Conservation (phyloP, 2,888 invertebrate species). For the Polydrusus tereticollis region DNA sequence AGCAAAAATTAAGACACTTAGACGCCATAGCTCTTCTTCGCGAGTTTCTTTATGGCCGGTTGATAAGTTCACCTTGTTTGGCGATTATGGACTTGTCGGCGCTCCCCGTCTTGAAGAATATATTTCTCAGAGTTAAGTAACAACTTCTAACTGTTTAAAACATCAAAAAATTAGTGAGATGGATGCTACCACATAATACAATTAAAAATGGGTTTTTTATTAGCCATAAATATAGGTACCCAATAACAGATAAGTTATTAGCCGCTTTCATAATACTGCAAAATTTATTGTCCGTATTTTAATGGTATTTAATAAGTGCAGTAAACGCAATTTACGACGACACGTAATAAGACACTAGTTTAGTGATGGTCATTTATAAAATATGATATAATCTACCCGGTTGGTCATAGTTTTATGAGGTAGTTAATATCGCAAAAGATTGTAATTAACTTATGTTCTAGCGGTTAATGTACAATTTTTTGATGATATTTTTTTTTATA, state of each 20-base stretch:
- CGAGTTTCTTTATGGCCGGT: too few relatives aligned
- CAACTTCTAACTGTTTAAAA: too few relatives aligned
- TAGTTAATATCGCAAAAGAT: conserved; percentile 1
- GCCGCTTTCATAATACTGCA: background rate
- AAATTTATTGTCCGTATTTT: conserved; percentile 27
- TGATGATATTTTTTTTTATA: too few relatives aligned
- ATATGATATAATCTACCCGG: background rate
- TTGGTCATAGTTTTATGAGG: conserved; percentile 3
- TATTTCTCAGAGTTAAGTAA: too few relatives aligned
- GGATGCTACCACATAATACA: too few relatives aligned
- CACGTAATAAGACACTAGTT: conserved; percentile 15
- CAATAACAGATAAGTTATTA: background rate
- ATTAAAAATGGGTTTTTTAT: conserved; percentile 8
- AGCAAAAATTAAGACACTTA: too few relatives aligned
- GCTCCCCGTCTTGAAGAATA: too few relatives aligned
- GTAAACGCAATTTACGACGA: conserved; percentile 19
- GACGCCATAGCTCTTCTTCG: too few relatives aligned
- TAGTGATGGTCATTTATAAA: conserved; percentile 5
- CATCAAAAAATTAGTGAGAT: too few relatives aligned
- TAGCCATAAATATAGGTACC: background rate
- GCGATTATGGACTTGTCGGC: too few relatives aligned
- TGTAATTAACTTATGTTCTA: background rate
- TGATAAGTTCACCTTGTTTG: too few relatives aligned
- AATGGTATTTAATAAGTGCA: conserved; percentile 24
- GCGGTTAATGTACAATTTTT: too few relatives aligned